Conservation (phyloP, 2,113 vertebrate genomes). For the Calidris pugnax region DNA sequence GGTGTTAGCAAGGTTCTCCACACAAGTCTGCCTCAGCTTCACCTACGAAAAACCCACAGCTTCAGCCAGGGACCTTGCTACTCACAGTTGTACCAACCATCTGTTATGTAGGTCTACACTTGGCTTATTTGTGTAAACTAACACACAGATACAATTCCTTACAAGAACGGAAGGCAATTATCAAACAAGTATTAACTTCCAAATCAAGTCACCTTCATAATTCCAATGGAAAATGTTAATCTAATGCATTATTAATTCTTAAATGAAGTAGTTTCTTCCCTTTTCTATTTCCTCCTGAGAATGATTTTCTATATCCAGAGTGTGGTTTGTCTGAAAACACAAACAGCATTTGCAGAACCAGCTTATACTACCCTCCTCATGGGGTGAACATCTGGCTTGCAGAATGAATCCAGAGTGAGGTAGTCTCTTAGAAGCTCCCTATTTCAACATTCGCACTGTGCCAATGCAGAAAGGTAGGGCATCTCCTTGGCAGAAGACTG, state of each 20-base stretch:
- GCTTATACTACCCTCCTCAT: background rate
- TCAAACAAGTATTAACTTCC: background rate
- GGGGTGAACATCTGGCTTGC: background rate
- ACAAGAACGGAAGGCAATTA: background rate
- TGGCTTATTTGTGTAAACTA: background rate
- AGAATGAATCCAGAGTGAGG: background rate
- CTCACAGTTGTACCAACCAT: background rate
- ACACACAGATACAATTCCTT: background rate
- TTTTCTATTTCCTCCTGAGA: background rate
- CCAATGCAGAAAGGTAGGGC: background rate
- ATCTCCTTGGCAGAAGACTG: background rate
- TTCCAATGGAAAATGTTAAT: background rate
- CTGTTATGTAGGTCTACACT: background rate
- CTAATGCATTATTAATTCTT: background rate
- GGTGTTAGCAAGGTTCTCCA: background rate
- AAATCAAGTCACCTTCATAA: background rate
- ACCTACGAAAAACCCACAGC: background rate
- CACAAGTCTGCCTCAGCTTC: background rate
- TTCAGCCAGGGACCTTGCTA: background rate
- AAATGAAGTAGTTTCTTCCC: background rate
- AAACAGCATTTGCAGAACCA: background rate
- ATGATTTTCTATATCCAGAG: accelerated
- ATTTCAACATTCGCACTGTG: background rate
- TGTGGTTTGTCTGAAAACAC: background rate
- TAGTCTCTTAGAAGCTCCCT: background rate